Percentiles rank a stretch among this genome's conserved stretches.
phyloP scores from a whole-genome alignment of 2,888 invertebrate species.

The Volucella inanis region DNA sequence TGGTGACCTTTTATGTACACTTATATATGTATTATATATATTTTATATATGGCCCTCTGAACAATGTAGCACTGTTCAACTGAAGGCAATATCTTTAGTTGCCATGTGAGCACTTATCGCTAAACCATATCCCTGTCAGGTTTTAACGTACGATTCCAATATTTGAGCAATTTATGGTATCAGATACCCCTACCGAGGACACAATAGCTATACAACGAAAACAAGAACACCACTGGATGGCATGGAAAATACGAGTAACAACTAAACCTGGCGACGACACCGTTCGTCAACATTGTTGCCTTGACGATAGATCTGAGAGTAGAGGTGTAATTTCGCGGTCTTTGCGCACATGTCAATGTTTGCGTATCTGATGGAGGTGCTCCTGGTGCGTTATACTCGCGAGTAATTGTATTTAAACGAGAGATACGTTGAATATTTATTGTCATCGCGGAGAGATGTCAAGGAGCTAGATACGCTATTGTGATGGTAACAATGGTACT shows the following conservation, averaged over 20 bases:
- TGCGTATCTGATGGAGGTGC: constrained; percentile 10
- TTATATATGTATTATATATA: no score
- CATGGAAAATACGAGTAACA: background rate
- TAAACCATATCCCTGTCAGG: no score
- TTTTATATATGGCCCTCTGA: no score
- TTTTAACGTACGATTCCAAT: no score
- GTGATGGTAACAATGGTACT: background rate
- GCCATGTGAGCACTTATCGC: no score
- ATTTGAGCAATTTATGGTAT: no score
- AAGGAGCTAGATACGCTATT: constrained; percentile 25
- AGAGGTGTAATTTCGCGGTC: constrained; percentile 36
- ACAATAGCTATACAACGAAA: background rate
- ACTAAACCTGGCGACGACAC: background rate
- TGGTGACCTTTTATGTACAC: no score
- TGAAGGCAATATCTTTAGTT: no score
- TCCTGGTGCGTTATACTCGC: constrained; percentile 28
- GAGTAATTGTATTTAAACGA: constrained; percentile 50
- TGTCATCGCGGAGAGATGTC: constrained; percentile 33
- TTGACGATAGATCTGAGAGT: background rate
- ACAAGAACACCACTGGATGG: background rate
- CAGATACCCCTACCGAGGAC: no score
- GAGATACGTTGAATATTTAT: constrained; percentile 58
- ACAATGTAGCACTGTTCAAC: no score
- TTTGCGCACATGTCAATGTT: constrained; percentile 31
- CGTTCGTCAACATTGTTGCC: background rate